Base-by-base conservation (phyloP, 2,113 vertebrate species). In the Archilochus colubris region DNA sequence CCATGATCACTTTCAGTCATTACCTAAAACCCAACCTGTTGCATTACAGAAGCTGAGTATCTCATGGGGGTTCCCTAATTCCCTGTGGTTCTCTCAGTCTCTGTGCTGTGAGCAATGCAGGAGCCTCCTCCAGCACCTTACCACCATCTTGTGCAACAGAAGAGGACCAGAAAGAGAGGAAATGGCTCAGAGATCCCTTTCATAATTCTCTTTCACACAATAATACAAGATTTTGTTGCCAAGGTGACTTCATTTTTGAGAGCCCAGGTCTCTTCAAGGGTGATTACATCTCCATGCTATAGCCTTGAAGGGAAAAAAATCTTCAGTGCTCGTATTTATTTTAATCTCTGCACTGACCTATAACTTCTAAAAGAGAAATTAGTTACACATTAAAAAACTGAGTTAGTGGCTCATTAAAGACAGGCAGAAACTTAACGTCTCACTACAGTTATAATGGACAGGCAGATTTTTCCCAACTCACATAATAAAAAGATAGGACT, bases 201-300 rank as follows among this genome's bases (percentile, higher is more conserved):
- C 38, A 77, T 70, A 55, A 67, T 78, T 75, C 59, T 51, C 61
- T 24, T 94, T 90, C 76, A 93, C 86, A 94, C 48, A 94, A 81
- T 77, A 92, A 73, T 7, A 93, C 48, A 76, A 82, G 68, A 94
- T 83, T 90, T 81, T 88, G 92, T 94, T 94, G 86, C 94, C 92
- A 95, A 96, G 95, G 95, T 95, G 95, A 96, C 79, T 88, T 92
- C 57, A 62, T 83, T 95, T 95, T 79, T 90, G 61, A 93, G 88
- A 96, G 48, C 28, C 48, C 33, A 92, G 86, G 78, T 80, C 64
- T 74, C 73, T 78, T 96, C 57, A 83, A 44, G 9, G 36, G 48
- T 86, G 86, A 94, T 93, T 94, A 74, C 57, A 90, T 81, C 86
- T 88, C 82, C 64, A 70, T 63, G 82, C 64, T 75, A 81, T 36